A percentile compares a stretch with the other conserved stretches of the same genome.
phyloP scores from a whole-genome alignment of 2,113 vertebrate species.

The Scalopus aquaticus region DNA sequence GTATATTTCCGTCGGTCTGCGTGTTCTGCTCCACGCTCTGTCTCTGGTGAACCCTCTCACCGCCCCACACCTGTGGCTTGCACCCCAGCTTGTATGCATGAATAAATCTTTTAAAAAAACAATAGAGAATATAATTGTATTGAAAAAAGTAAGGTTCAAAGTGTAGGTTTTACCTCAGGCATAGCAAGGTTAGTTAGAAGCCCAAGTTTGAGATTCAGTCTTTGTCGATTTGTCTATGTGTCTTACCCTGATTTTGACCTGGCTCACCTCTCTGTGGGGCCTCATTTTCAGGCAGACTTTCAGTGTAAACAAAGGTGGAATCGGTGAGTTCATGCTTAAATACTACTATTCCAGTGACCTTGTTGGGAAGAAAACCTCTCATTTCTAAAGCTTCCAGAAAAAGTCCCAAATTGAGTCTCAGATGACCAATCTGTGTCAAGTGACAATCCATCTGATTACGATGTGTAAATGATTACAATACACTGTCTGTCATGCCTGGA shows the following conservation, averaged over 20 bases:
- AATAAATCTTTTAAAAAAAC: no score
- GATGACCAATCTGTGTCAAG: background rate
- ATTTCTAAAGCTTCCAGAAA: background rate
- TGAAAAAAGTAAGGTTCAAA: background rate
- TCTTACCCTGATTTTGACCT: background rate
- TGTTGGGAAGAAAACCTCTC: background rate
- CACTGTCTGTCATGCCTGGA: accelerated
- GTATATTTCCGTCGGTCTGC: no score
- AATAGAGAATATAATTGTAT: background rate
- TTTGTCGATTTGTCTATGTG: background rate
- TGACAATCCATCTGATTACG: background rate
- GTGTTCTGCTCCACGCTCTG: no score
- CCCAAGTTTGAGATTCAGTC: background rate
- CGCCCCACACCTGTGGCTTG: no score
- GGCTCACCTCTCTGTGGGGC: background rate
- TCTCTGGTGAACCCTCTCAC: no score
- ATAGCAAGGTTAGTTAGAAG: background rate
- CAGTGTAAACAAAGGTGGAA: background rate
- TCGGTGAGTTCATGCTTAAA: background rate
- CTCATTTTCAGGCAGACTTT: background rate
- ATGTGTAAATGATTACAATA: background rate
- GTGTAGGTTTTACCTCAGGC: background rate
- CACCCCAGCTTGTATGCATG: no score
- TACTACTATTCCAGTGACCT: background rate
- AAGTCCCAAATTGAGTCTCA: background rate